A percentile compares a stretch with the other conserved stretches of the same genome.
These are phyloP conservation scores for Diphyllodes magnificus DNA, from an alignment of 2,113 vertebrate genomes.

Conservation along the genomic window DNA sequence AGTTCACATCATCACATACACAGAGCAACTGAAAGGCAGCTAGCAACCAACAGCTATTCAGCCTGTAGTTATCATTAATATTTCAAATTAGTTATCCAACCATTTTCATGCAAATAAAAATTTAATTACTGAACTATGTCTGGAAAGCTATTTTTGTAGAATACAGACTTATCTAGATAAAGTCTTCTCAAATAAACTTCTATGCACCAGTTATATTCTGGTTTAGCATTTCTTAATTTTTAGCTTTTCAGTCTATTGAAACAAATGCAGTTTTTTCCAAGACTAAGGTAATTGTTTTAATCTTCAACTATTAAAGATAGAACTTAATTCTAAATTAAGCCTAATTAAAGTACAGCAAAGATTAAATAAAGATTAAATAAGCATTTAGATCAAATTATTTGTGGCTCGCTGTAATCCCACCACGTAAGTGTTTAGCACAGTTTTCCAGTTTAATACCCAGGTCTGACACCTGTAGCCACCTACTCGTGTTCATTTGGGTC, in stretches of 20 bases:
- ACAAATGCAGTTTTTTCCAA: neutral
- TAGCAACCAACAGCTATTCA: neutral
- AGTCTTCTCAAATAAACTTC: neutral
- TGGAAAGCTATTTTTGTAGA: neutral
- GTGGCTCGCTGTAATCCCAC: neutral
- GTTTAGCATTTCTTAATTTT: neutral
- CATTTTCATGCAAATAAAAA: neutral
- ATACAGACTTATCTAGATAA: neutral
- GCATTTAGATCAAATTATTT: constrained; percentile 19
- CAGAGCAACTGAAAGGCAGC: neutral
- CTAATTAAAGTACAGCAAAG: neutral
- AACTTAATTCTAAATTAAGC: neutral
- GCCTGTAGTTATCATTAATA: neutral
- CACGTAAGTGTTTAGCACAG: neutral
- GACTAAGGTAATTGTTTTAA: neutral
- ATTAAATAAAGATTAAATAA: neutral
- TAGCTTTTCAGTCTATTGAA: neutral
- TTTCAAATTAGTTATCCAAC: neutral
- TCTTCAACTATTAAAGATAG: neutral
- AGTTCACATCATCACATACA: neutral
- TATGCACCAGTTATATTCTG: neutral
- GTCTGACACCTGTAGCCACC: neutral
- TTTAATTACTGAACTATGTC: neutral
- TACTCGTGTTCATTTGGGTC: neutral
- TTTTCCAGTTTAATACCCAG: neutral